These are phyloP conservation scores for Chaetorhynchus papuensis DNA, from an alignment of 2,113 vertebrate species.

Conservation along the genomic window DNA sequence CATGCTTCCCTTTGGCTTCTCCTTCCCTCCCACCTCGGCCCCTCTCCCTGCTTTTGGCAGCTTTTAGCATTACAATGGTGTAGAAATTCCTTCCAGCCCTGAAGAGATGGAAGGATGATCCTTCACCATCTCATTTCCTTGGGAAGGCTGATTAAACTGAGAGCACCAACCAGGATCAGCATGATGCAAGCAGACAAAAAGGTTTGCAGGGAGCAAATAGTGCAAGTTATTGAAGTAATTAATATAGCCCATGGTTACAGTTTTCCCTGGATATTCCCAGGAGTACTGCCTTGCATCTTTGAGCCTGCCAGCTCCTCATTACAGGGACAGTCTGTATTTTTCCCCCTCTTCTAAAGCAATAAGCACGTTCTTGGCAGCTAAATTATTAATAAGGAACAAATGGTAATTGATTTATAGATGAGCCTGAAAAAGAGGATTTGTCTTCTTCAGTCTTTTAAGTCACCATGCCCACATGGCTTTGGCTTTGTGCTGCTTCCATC, in stretches of 20 bases:
- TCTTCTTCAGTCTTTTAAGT: neutral
- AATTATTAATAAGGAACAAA: conserved; percentile 64
- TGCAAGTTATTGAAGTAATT: neutral
- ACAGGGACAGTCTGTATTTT: neutral
- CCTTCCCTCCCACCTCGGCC: neutral
- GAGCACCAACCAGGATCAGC: neutral
- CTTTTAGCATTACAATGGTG: neutral
- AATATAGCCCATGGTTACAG: neutral
- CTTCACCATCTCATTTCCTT: neutral
- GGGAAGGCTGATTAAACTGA: neutral
- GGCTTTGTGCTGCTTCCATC: neutral
- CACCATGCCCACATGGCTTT: neutral
- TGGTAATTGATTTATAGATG: conserved; percentile 27
- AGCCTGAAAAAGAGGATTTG: neutral
- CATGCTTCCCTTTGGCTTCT: neutral
- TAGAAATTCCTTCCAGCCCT: neutral
- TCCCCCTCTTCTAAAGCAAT: neutral
- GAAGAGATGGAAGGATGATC: neutral
- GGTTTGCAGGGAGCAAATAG: neutral
- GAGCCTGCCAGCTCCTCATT: neutral
- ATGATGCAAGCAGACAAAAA: neutral
- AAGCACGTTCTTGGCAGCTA: conserved; percentile 40
- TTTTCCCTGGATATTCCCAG: neutral
- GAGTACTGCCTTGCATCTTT: neutral
- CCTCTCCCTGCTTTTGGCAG: neutral